Conservation (phyloP, 1,140 invertebrate species). For the Spodoptera litura region DNA sequence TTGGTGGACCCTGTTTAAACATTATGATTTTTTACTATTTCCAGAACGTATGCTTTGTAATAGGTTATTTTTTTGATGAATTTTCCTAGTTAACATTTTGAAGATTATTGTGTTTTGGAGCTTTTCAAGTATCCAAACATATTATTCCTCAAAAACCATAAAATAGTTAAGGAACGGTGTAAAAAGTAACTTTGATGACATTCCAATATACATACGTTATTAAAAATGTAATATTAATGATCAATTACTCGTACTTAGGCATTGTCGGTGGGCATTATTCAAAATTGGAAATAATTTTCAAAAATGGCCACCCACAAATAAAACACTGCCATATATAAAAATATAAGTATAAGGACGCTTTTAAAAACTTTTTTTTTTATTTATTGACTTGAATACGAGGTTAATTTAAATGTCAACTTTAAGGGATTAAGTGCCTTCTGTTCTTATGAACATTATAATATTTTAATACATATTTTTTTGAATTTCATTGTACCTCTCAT, state of each 20-base stretch:
- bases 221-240: constrained; percentile 64
- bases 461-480: constrained; percentile 24
- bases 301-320: constrained; percentile 46
- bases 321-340: constrained; percentile 49
- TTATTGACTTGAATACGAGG: constrained; percentile 43
- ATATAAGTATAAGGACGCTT: constrained; percentile 31
- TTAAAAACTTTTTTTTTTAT: constrained; percentile 38
- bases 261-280: constrained; percentile 48
- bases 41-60: background rate
- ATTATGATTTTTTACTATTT: background rate
- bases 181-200: constrained; percentile 44
- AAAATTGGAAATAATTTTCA: background rate
- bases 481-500: constrained; percentile 17
- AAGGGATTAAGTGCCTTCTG: constrained; percentile 45
- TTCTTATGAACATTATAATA: constrained; percentile 42
- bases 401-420: constrained; percentile 40
- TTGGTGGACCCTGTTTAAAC: background rate
- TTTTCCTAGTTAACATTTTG: constrained; percentile 6
- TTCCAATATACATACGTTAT: constrained; percentile 52
- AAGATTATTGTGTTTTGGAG: background rate
- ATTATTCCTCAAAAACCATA: background rate
- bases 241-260: constrained; percentile 81
- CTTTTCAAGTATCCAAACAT: background rate
- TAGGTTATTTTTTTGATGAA: constrained; percentile 21
- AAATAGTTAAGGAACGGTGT: constrained; percentile 24